Base-by-base conservation (phyloP, 2,797 vertebrate genomes). In the Peromyscus eremicus region DNA sequence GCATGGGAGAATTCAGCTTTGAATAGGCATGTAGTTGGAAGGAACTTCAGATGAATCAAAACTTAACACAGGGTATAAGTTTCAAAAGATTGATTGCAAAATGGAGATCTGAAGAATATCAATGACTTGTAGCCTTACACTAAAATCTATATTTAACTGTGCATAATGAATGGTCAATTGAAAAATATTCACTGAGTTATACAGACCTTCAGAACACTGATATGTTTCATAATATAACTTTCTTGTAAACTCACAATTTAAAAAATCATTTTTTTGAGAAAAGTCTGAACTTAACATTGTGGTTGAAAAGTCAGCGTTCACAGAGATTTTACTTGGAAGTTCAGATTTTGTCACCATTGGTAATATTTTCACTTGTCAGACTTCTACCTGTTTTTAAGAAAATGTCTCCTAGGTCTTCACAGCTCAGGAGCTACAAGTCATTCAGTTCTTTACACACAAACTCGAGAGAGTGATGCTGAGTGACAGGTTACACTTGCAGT, bases 111-210 rank as follows among this genome's bases (percentile, higher is more conserved):
- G 49, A 97, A 95, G 52, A 14, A 2, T 60, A 46, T 60, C 49
- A 82, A 0, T 96, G 49, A 81, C 84, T 96, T 93, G 27, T 49
- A 80, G 32, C 52, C 2, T 95, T 76, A 57, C 27, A 68, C 90
- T 93, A 91, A 79, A 66, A 79, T 95, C 60, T 29, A 80, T 40
- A 57, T 93, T 5, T 94, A 80, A 77, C 25, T 87, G 90, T 55
- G 70, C 60, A 60, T 60, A 60, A 60, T 60, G 57, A 52, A 87
- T 66, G 19, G 21, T 89, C 76, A 95, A 27, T 95, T 97, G 64
- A 86, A 91, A 94, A 13, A 90, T 93, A 93, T 77, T 95, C 52
- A 90, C 29, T 43, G 34, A 92, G 25, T 92, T 94, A 64, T 68
- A 12, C 21, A 76, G 66, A 86, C 83, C 57, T 76, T 96, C n/a